Evolutionary conservation across 2,888 invertebrate species (phyloP), one percentile per base, ranked within the genome.

Genomic region (Drosophila fungiperda): DNA sequence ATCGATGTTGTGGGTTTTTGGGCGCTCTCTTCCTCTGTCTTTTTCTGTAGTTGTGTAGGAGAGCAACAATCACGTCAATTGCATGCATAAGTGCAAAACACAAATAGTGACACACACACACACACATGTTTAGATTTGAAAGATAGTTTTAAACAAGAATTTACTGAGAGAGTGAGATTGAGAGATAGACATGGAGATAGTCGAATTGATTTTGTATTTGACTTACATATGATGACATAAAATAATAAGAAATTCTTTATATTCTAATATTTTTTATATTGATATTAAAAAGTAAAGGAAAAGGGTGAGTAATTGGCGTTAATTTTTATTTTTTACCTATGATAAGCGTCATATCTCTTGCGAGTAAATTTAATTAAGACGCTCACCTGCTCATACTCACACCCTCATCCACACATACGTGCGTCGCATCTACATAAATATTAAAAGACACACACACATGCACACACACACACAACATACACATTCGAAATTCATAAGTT

Each of bases 311-410:
- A 52, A 20, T 54, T 5, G 9, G 23, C 9, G 36, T 15, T 26
- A 15, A 20, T 36, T 36, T 35, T 23, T 11, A 29, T 29, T 53
- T 53, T 49, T n/a, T 15, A 53, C 29, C 36, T 38, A 20, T 42
- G 32, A 35, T 59, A 17, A 52, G 45, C 70, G 38, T 62, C 70
- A 70, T 4, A 45, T 70, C 33, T 62, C 26, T 15, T 32, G 70
- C 49, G 62, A 52, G 70, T 55, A 65, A 66, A 62, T 70, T 63
- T 36, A 76, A 76, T 76, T 62, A 76, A 59, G 58, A 54, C 52
- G 42, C 45, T 75, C 75, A 75, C 68, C 74, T 74, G 61, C 29
- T 57, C 38, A 57, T 6, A 29, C 29, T 26, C 29, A 29, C 26
- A 48, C 26, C 9, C 17, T 17, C 26, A 26, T 6, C 3, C 17